Conservation (phyloP, 2,888 invertebrate genomes). For the Tortricodes alternella region DNA sequence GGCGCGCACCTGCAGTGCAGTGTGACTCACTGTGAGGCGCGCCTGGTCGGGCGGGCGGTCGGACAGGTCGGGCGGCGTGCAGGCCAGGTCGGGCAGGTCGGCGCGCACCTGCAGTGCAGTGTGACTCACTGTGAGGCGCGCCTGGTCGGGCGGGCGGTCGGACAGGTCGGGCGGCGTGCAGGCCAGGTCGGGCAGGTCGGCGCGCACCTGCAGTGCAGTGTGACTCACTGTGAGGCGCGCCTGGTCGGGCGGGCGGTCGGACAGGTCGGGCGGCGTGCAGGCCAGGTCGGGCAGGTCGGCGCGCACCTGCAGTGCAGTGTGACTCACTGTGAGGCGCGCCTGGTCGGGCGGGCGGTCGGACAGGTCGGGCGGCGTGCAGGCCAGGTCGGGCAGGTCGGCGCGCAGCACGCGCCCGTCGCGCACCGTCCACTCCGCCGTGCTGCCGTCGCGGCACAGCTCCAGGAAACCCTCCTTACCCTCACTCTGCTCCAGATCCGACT, state of each 20-base stretch:
- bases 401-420: slow-evolving; percentile 77
- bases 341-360: slow-evolving; percentile 44
- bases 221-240: slow-evolving; percentile 49
- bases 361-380: slow-evolving; percentile 84
- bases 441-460: slow-evolving; percentile 84
- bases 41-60: too few species aligned
- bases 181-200: slow-evolving; percentile 2
- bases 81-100: too few species aligned
- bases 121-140: slow-evolving; percentile 49
- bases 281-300: slow-evolving; percentile 57
- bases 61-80: too few species aligned
- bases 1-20: too few species aligned
- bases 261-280: neutral
- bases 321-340: slow-evolving; percentile 54
- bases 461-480: slow-evolving; percentile 69
- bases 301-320: slow-evolving; percentile 50
- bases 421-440: slow-evolving; percentile 84
- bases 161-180: neutral
- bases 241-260: slow-evolving; percentile 41
- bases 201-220: too few species aligned
- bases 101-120: too few species aligned
- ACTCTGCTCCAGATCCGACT: slow-evolving; percentile 53
- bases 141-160: slow-evolving; percentile 40
- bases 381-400: slow-evolving; percentile 81
- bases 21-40: too few species aligned